These are phyloP conservation scores for Drosophila busckii DNA, from an alignment of 1,140 invertebrate species.

Conservation along the genomic window DNA sequence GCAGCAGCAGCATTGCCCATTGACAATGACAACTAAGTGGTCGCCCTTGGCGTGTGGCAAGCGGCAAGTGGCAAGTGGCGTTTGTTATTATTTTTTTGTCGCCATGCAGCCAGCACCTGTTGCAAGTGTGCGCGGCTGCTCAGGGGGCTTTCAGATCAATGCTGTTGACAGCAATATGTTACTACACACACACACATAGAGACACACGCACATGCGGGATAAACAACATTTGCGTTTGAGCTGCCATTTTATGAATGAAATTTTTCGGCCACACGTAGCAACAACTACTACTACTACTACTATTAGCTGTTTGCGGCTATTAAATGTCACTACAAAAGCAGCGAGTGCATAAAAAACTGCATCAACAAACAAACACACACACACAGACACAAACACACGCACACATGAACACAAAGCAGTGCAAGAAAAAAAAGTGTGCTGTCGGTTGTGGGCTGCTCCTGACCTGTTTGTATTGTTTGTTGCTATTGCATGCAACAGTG, in stretches of 20 bases:
- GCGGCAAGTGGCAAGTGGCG: conserved; percentile 1
- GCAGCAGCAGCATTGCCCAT: neutral
- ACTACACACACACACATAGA: no score
- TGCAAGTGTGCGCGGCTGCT: neutral
- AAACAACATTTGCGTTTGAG: conserved; percentile 28
- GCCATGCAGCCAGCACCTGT: conserved; percentile 18
- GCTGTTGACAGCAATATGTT: conserved; percentile 35
- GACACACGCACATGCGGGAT: no score
- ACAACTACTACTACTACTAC: no score
- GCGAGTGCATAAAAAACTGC: conserved; percentile 24
- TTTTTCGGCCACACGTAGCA: conserved; percentile 64
- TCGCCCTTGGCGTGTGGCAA: conserved; percentile 22
- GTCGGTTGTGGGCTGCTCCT: conserved; percentile 45
- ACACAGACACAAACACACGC: conserved; percentile 25
- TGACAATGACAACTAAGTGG: conserved; percentile 27
- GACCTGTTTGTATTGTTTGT: conserved; percentile 17
- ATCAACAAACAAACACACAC: conserved; percentile 29
- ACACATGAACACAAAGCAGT: conserved; percentile 12
- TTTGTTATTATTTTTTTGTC: conserved; percentile 6
- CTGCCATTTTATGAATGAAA: conserved; percentile 65
- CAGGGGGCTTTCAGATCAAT: neutral
- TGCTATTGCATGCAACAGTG: conserved; percentile 60
- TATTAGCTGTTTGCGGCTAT: conserved; percentile 67
- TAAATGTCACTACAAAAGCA: conserved; percentile 66
- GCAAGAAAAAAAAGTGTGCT: conserved; percentile 69